A percentile compares a stretch with the other conserved stretches of the same genome.
These are phyloP conservation scores for Pipistrellus kuhlii DNA, from an alignment of 2,797 vertebrate genomes.

Conservation along the genomic window DNA sequence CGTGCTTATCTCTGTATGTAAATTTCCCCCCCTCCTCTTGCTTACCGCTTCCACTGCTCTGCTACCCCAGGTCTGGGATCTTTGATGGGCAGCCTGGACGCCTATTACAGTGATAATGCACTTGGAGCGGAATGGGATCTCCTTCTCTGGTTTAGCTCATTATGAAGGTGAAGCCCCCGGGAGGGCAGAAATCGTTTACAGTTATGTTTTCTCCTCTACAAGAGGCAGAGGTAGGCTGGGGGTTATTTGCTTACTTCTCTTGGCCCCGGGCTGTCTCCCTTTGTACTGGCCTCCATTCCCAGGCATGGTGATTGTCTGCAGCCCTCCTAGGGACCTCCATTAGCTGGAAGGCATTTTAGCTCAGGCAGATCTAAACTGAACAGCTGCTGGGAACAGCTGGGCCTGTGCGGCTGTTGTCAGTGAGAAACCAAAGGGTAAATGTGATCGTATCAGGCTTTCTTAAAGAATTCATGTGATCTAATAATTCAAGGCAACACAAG, in stretches of 20 bases:
- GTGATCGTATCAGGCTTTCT: background rate
- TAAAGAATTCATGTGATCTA: background rate
- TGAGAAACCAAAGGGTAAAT: slow-evolving; percentile 28
- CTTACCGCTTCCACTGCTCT: background rate
- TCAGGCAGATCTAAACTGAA: background rate
- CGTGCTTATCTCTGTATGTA: slow-evolving; percentile 71
- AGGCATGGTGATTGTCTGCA: background rate
- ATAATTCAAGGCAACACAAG: background rate
- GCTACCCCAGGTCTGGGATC: slow-evolving; percentile 72
- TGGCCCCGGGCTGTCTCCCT: slow-evolving; percentile 60
- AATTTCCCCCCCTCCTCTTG: slow-evolving; percentile 60
- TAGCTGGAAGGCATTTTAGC: background rate
- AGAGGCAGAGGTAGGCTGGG: slow-evolving; percentile 66
- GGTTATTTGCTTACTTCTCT: slow-evolving; percentile 38
- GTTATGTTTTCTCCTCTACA: slow-evolving; percentile 80
- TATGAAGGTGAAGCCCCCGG: slow-evolving; percentile 86
- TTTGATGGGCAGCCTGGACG: slow-evolving; percentile 78
- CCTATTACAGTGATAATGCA: slow-evolving; percentile 85
- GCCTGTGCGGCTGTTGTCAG: background rate
- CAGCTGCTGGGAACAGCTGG: slow-evolving; percentile 63
- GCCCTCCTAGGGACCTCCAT: background rate
- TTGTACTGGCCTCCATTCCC: slow-evolving; percentile 74
- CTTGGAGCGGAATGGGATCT: slow-evolving; percentile 85
- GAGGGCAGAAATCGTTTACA: slow-evolving; percentile 86
- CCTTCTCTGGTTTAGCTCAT: slow-evolving; percentile 86